Percentiles rank a stretch among this genome's conserved stretches.
Evolutionary conservation across 2,797 vertebrate species (phyloP).

Genomic region (Australoheros facetus): DNA sequence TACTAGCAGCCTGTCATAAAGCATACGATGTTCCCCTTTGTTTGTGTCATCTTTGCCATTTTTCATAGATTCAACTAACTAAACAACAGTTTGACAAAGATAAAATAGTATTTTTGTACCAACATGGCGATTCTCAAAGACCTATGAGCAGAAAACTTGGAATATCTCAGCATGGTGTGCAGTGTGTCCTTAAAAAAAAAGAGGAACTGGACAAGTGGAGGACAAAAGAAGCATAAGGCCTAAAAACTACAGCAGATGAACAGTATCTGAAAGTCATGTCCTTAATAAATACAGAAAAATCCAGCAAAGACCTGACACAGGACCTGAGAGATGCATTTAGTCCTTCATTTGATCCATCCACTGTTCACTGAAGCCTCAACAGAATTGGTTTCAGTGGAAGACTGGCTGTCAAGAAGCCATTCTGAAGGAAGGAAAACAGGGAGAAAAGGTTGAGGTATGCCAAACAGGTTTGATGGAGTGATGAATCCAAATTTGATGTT

Average conservation of each 20-base stretch:
- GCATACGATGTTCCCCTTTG: fast-evolving
- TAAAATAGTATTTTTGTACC: neutral
- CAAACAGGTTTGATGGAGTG: neutral
- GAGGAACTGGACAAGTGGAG: neutral
- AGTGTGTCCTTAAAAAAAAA: fast-evolving
- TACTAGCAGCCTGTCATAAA: neutral
- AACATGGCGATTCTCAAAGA: fast-evolving
- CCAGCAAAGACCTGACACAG: neutral
- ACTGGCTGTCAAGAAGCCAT: neutral
- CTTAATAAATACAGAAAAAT: fast-evolving
- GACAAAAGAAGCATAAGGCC: neutral
- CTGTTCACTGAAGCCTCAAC: neutral
- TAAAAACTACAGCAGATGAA: neutral
- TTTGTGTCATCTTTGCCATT: no score
- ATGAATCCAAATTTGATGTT: neutral
- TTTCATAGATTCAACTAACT: neutral
- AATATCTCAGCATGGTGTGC: neutral
- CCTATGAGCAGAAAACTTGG: neutral
- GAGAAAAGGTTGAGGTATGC: fast-evolving
- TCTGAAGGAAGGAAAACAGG: neutral
- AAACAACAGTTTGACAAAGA: neutral
- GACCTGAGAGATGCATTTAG: neutral
- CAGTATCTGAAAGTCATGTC: no score
- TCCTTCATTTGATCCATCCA: neutral
- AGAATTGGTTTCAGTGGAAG: neutral